Conservation (phyloP, 2,113 vertebrate genomes). For the Orthonyx spaldingii region DNA sequence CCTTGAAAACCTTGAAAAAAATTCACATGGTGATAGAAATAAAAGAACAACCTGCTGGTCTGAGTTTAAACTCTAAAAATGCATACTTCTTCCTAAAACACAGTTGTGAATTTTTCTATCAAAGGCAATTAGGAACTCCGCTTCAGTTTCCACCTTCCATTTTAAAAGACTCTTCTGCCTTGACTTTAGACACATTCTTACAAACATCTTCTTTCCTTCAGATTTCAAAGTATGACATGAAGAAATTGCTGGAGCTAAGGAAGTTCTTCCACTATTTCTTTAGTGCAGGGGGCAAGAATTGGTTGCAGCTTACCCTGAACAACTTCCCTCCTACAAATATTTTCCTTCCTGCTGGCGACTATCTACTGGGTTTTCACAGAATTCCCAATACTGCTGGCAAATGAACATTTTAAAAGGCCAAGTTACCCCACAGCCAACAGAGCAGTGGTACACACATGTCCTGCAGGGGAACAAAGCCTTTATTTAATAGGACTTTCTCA, state of each 20-base stretch:
- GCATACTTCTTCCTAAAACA: neutral
- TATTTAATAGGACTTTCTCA: neutral
- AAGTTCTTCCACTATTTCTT: neutral
- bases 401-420: neutral
- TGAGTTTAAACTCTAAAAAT: neutral
- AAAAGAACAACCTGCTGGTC: neutral
- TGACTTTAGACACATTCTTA: neutral
- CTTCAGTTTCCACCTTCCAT: neutral
- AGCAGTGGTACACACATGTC: accelerated
- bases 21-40: neutral
- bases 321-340: neutral
- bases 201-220: neutral
- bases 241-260: neutral
- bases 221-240: neutral
- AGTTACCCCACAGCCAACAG: neutral
- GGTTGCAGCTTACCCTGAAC: neutral
- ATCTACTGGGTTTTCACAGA: neutral
- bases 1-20: neutral
- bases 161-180: neutral
- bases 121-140: neutral
- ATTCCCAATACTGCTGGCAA: neutral
- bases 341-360: neutral
- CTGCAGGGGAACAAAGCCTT: neutral
- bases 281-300: neutral
- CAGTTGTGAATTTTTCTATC: neutral